Conservation (phyloP, 2,888 invertebrate species). For the Drosophila sordidula region DNA sequence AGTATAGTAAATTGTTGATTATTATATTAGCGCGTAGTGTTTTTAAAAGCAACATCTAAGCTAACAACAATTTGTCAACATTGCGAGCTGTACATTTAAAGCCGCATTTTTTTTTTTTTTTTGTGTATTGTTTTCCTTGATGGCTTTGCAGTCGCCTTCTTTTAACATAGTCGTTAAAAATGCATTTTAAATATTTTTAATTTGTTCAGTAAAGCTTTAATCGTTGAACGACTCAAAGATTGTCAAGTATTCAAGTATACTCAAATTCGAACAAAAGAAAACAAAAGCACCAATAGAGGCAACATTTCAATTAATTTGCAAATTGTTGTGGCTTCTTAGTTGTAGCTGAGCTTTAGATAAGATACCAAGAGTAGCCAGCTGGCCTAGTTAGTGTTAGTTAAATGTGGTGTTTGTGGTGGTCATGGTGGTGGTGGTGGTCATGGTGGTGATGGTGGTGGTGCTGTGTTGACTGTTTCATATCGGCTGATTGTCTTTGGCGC, state of each 20-base stretch:
- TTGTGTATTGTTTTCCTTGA: background rate
- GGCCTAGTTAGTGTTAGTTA: conserved; percentile 59
- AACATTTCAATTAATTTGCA: conserved; percentile 60
- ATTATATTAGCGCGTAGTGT: conserved; percentile 76
- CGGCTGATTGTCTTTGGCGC: conserved; percentile 12
- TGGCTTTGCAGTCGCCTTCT: conserved; percentile 22
- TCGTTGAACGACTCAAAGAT: conserved; percentile 80
- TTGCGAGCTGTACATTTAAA: conserved; percentile 24
- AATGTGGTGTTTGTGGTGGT: conserved; percentile 41
- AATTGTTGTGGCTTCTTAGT: conserved; percentile 76
- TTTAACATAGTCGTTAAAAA: conserved; percentile 16
- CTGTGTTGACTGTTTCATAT: conserved; percentile 25
- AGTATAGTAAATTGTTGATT: conserved; percentile 79
- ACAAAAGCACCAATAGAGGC: conserved; percentile 2
- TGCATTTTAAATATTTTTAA: conserved; percentile 25
- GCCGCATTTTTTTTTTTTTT: conserved; percentile 4
- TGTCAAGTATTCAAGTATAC: conserved; percentile 42
- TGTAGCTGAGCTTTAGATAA: conserved; percentile 69
- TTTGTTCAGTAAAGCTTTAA: conserved; percentile 78
- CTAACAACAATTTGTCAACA: conserved; percentile 52
- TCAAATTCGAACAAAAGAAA: conserved; percentile 19
- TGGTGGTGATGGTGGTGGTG: conserved; percentile 12
- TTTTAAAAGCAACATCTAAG: conserved; percentile 64
- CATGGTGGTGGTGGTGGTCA: conserved; percentile 8
- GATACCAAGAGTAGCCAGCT: conserved; percentile 43